A percentile compares a stretch with the other conserved stretches of the same genome.
Conservation (phyloP, 2,888 invertebrate species). For the Gasteruption jaculator region DNA sequence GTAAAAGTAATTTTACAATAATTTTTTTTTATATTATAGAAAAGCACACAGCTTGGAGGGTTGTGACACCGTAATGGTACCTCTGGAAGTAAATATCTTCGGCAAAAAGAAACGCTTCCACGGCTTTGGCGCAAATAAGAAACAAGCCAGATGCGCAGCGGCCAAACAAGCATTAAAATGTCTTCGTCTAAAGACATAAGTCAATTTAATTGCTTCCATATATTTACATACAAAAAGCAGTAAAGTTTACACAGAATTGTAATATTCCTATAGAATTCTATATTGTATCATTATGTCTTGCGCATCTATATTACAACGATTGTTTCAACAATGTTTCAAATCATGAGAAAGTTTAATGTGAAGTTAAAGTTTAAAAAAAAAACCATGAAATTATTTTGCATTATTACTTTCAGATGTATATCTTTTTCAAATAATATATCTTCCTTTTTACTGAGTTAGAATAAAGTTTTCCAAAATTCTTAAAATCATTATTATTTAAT, state of each 20-base stretch:
- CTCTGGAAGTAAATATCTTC: conserved; percentile 60
- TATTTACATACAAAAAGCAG: background rate
- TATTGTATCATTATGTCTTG: too few relatives aligned
- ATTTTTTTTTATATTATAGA: conserved; percentile 26
- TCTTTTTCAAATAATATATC: too few relatives aligned
- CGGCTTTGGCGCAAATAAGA: conserved; percentile 69
- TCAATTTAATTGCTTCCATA: background rate
- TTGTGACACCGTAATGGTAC: conserved; percentile 55
- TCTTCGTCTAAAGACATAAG: conserved; percentile 26
- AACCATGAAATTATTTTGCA: too few relatives aligned
- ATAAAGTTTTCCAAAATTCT: background rate
- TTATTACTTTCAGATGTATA: too few relatives aligned
- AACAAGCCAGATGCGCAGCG: conserved; percentile 71
- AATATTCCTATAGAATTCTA: too few relatives aligned
- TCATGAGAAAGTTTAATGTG: too few relatives aligned
- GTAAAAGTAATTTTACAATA: background rate
- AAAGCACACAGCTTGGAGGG: conserved; percentile 29
- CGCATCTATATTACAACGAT: too few relatives aligned
- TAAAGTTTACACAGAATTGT: conserved; percentile 5
- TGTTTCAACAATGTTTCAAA: too few relatives aligned
- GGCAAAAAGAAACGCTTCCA: conserved; percentile 59
- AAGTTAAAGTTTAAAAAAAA: too few relatives aligned
- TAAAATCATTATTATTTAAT: too few relatives aligned
- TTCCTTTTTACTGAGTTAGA: too few relatives aligned
- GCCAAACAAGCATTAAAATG: conserved; percentile 68